Evolutionary conservation across 1,140 invertebrate species (phyloP).

Genomic region (Hesperophylax magnus): DNA sequence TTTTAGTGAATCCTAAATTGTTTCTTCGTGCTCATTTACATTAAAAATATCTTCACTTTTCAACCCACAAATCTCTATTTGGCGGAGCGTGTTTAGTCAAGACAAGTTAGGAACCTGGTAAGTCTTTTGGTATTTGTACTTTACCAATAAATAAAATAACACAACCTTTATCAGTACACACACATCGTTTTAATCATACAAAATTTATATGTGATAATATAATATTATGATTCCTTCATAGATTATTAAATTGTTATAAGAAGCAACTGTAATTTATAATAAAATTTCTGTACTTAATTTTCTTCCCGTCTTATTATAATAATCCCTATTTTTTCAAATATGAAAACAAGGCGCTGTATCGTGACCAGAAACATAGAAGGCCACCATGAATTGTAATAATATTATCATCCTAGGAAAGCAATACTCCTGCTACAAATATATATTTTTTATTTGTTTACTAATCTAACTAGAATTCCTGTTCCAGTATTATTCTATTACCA

Average conservation of each 20-base stretch:
- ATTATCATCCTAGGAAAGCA: too few relatives aligned
- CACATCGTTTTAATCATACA: background rate
- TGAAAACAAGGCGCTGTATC: background rate
- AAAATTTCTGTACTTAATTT: too few relatives aligned
- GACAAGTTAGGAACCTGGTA: background rate
- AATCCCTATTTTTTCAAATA: background rate
- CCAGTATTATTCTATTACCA: too few relatives aligned
- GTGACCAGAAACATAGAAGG: too few relatives aligned
- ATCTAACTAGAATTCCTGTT: too few relatives aligned
- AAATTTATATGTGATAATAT: background rate
- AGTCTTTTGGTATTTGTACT: conserved; percentile 25
- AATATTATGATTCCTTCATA: background rate
- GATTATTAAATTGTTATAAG: background rate
- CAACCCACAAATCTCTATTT: background rate
- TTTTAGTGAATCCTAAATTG: background rate
- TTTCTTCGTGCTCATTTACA: background rate
- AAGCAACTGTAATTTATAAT: background rate
- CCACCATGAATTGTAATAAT: too few relatives aligned
- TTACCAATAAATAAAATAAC: background rate
- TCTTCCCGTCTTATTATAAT: background rate
- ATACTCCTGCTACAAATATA: too few relatives aligned
- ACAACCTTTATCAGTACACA: background rate
- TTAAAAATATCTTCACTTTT: background rate
- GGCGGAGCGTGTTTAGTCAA: background rate
- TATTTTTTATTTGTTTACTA: too few relatives aligned